A percentile compares a stretch with the other conserved stretches of the same genome.
phyloP scores from a whole-genome alignment of 2,113 vertebrate genomes.

The Saccopteryx leptura region DNA sequence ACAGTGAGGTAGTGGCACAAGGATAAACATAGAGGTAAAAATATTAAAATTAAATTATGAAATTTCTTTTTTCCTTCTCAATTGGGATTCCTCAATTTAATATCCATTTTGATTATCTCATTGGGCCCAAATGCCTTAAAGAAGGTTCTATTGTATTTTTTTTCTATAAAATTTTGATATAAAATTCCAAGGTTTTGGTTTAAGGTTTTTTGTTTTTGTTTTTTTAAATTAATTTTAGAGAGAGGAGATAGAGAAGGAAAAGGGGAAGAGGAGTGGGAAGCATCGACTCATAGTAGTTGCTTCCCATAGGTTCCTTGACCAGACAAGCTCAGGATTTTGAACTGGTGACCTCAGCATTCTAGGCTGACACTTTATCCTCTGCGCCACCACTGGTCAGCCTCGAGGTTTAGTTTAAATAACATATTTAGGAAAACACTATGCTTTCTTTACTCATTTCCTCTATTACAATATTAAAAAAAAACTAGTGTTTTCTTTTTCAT shows the following conservation, averaged over 20 bases:
- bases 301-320: too few species aligned
- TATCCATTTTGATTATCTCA: not conserved
- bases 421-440: not conserved
- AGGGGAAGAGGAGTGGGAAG: too few species aligned
- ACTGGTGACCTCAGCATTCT: too few species aligned
- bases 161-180: not conserved
- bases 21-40: not conserved
- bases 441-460: not conserved
- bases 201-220: not conserved
- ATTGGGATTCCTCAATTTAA: not conserved
- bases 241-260: too few species aligned
- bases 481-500: not conserved
- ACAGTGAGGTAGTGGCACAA: not conserved
- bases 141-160: not conserved
- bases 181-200: not conserved
- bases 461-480: conserved; percentile 38
- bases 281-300: too few species aligned
- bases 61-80: not conserved
- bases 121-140: not conserved
- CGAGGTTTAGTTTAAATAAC: not conserved
- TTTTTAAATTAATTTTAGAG: too few species aligned
- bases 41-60: not conserved
- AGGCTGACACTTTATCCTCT: too few species aligned
- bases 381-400: too few species aligned
- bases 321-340: too few species aligned